Evolutionary conservation across 2,113 vertebrate genomes (phyloP).

Genomic region (Pelmatolapia mariae): DNA sequence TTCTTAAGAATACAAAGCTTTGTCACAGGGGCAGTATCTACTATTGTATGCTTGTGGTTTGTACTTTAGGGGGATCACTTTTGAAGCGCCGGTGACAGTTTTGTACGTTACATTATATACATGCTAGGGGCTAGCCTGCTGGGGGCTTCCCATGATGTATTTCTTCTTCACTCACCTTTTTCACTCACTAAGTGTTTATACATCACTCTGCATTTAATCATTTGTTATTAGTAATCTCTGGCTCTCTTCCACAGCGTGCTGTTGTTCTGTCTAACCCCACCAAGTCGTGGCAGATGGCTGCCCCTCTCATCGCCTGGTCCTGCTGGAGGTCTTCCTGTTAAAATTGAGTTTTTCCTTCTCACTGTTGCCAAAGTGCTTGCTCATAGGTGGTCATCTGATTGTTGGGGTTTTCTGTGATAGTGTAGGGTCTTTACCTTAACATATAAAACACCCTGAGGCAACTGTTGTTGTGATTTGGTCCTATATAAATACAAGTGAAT

Average conservation of each 20-base stretch:
- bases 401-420: not conserved
- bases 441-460: not conserved
- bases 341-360: not conserved
- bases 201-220: not conserved
- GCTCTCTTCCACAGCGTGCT: not conserved
- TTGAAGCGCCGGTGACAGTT: not conserved
- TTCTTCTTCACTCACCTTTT: not conserved
- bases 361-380: not conserved
- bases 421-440: not conserved
- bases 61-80: not conserved
- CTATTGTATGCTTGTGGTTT: not conserved
- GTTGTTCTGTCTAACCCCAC: not conserved
- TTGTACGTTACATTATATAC: not conserved
- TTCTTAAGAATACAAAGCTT: not conserved
- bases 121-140: not conserved
- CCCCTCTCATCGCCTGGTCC: not conserved
- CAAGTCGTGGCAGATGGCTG: accelerated
- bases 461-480: accelerated
- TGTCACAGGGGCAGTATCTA: not conserved
- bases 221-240: not conserved
- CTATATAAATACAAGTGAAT: not conserved
- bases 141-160: not conserved
- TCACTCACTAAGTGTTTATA: not conserved
- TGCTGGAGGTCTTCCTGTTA: not conserved
- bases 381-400: not conserved